These are phyloP conservation scores for Lampris incognitus DNA, from an alignment of 2,113 vertebrate species.

Conservation along the genomic window DNA sequence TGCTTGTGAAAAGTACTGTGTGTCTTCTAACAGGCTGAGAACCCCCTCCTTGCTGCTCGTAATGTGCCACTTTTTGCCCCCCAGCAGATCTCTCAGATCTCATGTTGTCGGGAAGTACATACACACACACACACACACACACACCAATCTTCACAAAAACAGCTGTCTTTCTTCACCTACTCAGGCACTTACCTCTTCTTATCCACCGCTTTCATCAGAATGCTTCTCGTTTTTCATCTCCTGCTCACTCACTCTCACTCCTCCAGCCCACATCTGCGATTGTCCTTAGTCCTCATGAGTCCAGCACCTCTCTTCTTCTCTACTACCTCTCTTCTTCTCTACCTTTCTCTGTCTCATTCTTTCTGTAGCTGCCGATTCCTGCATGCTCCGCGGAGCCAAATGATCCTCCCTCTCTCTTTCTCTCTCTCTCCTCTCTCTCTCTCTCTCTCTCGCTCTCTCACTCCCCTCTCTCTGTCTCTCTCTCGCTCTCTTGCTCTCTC, in stretches of 20 bases:
- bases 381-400: slow-evolving; percentile 48
- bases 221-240: slow-evolving; percentile 26
- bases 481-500: neutral
- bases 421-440: slow-evolving; percentile 8
- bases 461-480: slow-evolving; percentile 3
- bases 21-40: slow-evolving; percentile 1
- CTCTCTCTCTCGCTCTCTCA: slow-evolving; percentile 8
- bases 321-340: slow-evolving; percentile 60
- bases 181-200: slow-evolving; percentile 60
- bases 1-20: slow-evolving; percentile 30
- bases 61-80: slow-evolving; percentile 20
- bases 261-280: slow-evolving; percentile 39
- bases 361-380: slow-evolving; percentile 72
- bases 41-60: slow-evolving; percentile 23
- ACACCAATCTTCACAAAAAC: slow-evolving; percentile 37
- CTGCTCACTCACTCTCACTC: slow-evolving; percentile 17
- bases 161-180: slow-evolving; percentile 31
- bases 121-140: slow-evolving; percentile 1
- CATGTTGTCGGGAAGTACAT: neutral
- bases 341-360: slow-evolving; percentile 59
- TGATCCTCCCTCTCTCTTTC: slow-evolving; percentile 58
- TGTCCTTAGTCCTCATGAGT: slow-evolving; percentile 61
- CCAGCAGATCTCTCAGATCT: slow-evolving; percentile 23
- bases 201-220: slow-evolving; percentile 40
- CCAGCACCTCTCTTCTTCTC: slow-evolving; percentile 42